Evolutionary conservation across 2,113 vertebrate genomes (phyloP).

Genomic region (Camelus dromedarius): DNA sequence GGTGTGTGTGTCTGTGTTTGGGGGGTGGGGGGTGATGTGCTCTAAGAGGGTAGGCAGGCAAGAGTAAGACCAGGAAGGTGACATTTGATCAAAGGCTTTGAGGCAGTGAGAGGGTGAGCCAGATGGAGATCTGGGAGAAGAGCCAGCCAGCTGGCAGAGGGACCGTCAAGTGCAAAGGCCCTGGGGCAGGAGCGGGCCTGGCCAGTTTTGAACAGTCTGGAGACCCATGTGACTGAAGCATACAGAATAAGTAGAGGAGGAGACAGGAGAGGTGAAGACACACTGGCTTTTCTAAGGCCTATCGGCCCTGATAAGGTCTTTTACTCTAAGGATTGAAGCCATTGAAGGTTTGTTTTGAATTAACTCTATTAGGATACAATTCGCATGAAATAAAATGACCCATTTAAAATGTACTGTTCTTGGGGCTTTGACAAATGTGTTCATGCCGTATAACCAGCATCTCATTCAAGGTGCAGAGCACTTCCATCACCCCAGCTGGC

Average conservation of each 20-base stretch:
- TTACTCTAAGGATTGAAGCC: neutral
- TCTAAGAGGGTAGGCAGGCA: neutral
- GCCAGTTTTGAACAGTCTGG: neutral
- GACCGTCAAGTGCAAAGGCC: neutral
- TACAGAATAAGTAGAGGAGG: neutral
- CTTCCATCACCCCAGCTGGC: too few species aligned
- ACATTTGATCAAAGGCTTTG: neutral
- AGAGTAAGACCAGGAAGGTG: slow-evolving; percentile 21
- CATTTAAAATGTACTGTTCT: neutral
- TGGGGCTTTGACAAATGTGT: neutral
- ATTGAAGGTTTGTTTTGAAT: slow-evolving; percentile 1
- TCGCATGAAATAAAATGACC: slow-evolving; percentile 13
- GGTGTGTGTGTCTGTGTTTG: too few species aligned
- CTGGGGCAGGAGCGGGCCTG: neutral
- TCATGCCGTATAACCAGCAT: neutral
- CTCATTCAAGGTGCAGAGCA: neutral
- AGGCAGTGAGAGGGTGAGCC: neutral
- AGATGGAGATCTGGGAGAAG: neutral
- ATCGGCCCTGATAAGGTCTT: neutral
- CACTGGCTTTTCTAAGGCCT: neutral
- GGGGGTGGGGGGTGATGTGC: neutral
- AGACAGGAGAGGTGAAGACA: neutral
- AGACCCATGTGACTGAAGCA: neutral
- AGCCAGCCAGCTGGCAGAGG: neutral
- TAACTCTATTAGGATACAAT: neutral